These are phyloP conservation scores for Drosophila aldrichi DNA, from an alignment of 2,888 invertebrate genomes.

Conservation along the genomic window DNA sequence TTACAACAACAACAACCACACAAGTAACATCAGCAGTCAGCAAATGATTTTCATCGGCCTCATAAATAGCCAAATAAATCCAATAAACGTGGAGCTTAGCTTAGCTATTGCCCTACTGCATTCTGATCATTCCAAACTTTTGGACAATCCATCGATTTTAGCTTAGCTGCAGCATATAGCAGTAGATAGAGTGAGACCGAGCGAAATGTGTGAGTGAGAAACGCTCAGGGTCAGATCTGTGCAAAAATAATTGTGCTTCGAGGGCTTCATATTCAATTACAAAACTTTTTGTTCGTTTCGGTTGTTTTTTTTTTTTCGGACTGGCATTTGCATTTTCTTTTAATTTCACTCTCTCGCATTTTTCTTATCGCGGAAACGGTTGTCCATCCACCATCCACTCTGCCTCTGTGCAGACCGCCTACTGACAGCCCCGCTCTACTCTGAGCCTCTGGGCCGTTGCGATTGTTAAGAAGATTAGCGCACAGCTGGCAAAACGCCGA, in stretches of 20 bases:
- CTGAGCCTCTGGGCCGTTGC: slow-evolving; percentile 17
- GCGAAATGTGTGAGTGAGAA: background rate
- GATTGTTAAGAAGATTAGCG: slow-evolving; percentile 64
- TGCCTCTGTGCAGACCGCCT: slow-evolving; percentile 11
- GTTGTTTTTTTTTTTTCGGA: background rate
- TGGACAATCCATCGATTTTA: slow-evolving; percentile 35
- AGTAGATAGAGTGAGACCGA: background rate
- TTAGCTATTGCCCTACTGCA: slow-evolving; percentile 3
- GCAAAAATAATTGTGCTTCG: slow-evolving; percentile 11
- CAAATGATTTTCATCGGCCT: slow-evolving; percentile 26
- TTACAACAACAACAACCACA: slow-evolving; percentile 14
- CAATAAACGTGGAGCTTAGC: slow-evolving; percentile 47
- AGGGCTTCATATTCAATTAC: slow-evolving; percentile 29
- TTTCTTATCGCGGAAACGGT: slow-evolving; percentile 47
- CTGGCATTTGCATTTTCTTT: slow-evolving; percentile 63
- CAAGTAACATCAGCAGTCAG: slow-evolving; percentile 7
- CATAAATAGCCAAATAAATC: slow-evolving; percentile 65
- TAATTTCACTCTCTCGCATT: slow-evolving; percentile 38
- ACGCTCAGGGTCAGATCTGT: slow-evolving; percentile 8
- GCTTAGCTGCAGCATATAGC: background rate
- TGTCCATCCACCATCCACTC: slow-evolving; percentile 19
- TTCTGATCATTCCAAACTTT: slow-evolving; percentile 3
- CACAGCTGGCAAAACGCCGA: slow-evolving; percentile 52
- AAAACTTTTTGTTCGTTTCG: slow-evolving; percentile 14
- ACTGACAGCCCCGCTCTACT: slow-evolving; percentile 28